A percentile compares a stretch with the other conserved stretches of the same genome.
phyloP scores from a whole-genome alignment of 2,797 vertebrate genomes.

The Falco columbarius region DNA sequence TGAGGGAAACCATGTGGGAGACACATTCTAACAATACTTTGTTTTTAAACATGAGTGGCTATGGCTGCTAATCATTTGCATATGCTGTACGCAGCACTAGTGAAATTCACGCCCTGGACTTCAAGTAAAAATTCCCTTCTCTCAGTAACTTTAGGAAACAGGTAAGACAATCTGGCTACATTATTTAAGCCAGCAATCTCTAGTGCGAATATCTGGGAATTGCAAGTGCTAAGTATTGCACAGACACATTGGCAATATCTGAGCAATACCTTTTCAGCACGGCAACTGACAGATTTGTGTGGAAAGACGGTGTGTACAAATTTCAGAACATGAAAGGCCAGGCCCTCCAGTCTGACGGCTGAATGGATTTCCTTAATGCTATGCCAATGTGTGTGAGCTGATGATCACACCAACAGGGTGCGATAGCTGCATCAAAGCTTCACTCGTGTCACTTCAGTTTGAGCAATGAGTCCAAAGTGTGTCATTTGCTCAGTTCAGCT shows the following conservation, averaged over 20 bases:
- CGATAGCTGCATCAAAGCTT: neutral
- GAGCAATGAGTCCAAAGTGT: neutral
- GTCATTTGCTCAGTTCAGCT: neutral
- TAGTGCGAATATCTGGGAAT: neutral
- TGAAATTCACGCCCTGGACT: neutral
- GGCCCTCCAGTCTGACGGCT: neutral
- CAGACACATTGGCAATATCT: neutral
- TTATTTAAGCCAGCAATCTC: neutral
- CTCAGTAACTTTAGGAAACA: neutral
- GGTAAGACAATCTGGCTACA: neutral
- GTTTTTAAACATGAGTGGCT: neutral
- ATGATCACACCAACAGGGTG: neutral
- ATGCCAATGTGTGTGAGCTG: neutral
- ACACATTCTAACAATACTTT: neutral
- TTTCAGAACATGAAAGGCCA: neutral
- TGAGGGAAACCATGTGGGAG: neutral
- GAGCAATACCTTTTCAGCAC: neutral
- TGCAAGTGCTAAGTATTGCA: neutral
- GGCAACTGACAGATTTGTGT: neutral
- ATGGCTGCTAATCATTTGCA: neutral
- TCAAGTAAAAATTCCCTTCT: neutral
- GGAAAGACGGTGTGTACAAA: neutral
- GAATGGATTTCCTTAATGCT: neutral
- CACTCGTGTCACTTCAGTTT: neutral
- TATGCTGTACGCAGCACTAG: neutral